phyloP scores from a whole-genome alignment of 2,797 vertebrate species.

The Sebastes oblongus region DNA sequence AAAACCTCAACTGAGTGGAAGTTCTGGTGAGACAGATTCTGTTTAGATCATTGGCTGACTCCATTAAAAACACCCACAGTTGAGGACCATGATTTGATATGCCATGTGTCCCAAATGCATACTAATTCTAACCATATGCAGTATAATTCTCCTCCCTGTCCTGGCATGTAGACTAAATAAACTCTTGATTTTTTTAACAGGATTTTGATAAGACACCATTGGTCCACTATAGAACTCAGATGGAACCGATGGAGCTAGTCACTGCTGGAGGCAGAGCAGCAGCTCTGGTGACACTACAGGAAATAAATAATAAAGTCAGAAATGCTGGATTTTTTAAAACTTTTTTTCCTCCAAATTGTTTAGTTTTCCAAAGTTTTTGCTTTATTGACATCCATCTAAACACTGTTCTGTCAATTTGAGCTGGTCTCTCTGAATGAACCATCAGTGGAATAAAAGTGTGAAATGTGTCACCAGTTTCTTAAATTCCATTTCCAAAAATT shows the following conservation, averaged over 20 bases:
- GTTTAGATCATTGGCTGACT: not conserved
- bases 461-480: not conserved
- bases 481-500: not conserved
- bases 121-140: not conserved
- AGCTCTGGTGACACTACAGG: not conserved
- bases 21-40: not conserved
- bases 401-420: not conserved
- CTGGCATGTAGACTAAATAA: not conserved
- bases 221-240: not conserved
- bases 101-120: not conserved
- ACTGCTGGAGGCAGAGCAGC: not conserved
- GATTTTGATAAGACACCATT: not conserved
- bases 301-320: not conserved
- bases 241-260: not conserved
- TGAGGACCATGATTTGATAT: not conserved
- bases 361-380: not conserved
- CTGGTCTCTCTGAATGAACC: not conserved
- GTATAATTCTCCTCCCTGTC: no score
- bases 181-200: not conserved
- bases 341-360: not conserved
- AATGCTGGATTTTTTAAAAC: accelerated
- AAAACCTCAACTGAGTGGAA: not conserved
- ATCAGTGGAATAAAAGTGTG: not conserved
- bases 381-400: not conserved
- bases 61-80: not conserved